phyloP scores from a whole-genome alignment of 1,140 invertebrate genomes.

The Schlechtendalia chinensis region DNA sequence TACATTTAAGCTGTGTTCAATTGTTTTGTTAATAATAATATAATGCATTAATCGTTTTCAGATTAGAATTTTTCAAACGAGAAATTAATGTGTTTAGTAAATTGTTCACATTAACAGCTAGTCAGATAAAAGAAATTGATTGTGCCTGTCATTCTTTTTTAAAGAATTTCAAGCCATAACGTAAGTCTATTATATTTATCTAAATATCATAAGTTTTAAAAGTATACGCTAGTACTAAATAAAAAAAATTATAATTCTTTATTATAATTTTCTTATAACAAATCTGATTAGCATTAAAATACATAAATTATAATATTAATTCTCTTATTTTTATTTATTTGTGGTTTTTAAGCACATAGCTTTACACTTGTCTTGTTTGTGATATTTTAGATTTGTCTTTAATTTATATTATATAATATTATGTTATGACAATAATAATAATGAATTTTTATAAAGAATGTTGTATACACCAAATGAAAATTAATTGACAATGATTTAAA shows the following conservation, averaged over 20 bases:
- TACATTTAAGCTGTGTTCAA: neutral
- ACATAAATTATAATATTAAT: neutral
- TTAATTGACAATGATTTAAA: no score
- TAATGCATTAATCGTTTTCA: neutral
- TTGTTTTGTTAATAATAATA: neutral
- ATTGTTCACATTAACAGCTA: neutral
- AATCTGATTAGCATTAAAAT: neutral
- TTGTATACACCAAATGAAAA: no score
- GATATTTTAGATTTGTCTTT: no score
- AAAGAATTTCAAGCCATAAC: conserved; percentile 18
- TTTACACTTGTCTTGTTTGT: no score
- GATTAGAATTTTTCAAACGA: conserved; percentile 42
- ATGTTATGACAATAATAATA: no score
- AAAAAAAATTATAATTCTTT: neutral
- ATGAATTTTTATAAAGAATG: no score
- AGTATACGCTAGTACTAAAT: neutral
- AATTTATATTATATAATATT: no score
- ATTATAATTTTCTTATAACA: neutral
- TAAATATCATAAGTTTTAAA: neutral
- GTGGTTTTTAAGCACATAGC: no score
- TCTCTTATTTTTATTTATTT: neutral
- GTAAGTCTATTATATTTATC: conserved; percentile 7
- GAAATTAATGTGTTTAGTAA: conserved; percentile 45
- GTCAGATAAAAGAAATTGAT: conserved; percentile 20
- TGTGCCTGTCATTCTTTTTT: neutral